A percentile compares a stretch with the other conserved stretches of the same genome.
Evolutionary conservation across 30 jellyfish, hydroid and myxozoan genomes (phyloP).

Genomic region (Pseudorhiza aurosa): DNA sequence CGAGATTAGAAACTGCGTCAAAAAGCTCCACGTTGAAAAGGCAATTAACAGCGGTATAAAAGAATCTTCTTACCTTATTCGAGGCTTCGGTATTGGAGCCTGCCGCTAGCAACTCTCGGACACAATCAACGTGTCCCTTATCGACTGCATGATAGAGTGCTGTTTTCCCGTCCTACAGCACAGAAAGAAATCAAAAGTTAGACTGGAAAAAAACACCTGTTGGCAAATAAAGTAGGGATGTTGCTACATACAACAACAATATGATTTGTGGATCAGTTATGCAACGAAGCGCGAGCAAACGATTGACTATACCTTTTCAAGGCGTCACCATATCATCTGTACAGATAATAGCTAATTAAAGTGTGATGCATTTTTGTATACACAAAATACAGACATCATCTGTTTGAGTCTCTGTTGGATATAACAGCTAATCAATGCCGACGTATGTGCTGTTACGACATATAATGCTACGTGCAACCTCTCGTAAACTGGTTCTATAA

Average conservation of each 20-base stretch:
- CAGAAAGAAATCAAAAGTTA: not conserved
- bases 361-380: not conserved
- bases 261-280: not conserved
- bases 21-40: no score
- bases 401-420: not conserved
- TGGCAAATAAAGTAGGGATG: not conserved
- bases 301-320: not conserved
- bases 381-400: no score
- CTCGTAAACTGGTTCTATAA: no score
- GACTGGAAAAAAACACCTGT: slow-evolving; percentile 1
- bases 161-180: slow-evolving; percentile 54
- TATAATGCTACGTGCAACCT: no score
- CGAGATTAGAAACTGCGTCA: no score
- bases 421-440: not conserved
- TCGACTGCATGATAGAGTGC: slow-evolving; percentile 90
- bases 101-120: slow-evolving; percentile 77
- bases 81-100: slow-evolving; percentile 85
- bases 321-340: not conserved
- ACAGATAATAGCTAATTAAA: not conserved
- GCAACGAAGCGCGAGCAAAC: not conserved
- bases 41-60: no score
- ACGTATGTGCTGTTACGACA: no score
- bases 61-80: slow-evolving; percentile 79
- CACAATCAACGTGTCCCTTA: slow-evolving; percentile 90
- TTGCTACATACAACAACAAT: not conserved